Conservation (phyloP, 2,888 invertebrate species). For the Eristalis arbustorum region DNA sequence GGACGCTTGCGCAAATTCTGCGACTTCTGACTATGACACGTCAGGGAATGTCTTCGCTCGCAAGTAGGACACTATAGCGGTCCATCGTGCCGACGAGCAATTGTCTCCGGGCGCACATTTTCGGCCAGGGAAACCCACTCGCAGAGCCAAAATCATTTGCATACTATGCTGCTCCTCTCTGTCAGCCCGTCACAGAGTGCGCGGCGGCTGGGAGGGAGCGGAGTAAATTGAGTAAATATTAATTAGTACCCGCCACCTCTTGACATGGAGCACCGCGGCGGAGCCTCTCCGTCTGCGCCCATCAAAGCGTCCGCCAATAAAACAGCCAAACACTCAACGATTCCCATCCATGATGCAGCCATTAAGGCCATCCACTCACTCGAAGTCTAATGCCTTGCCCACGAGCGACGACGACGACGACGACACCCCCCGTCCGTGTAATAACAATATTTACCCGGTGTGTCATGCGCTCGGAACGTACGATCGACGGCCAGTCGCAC, state of each 20-base stretch:
- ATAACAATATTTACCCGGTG: slow-evolving; percentile 56
- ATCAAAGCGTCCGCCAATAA: slow-evolving; percentile 61
- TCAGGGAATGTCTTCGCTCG: background rate
- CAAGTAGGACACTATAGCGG: background rate
- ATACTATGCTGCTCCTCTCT: background rate
- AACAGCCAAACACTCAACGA: slow-evolving; percentile 56
- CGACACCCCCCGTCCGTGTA: too few species aligned
- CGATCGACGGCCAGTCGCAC: slow-evolving; percentile 43
- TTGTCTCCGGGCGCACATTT: background rate
- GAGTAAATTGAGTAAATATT: slow-evolving; percentile 37
- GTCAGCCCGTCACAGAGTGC: too few species aligned
- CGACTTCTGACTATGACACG: background rate
- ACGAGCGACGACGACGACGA: slow-evolving; percentile 7
- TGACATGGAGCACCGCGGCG: background rate
- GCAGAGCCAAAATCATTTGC: background rate
- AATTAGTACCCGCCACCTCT: slow-evolving; percentile 24
- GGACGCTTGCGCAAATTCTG: background rate
- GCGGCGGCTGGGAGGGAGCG: too few species aligned
- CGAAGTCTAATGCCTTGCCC: slow-evolving; percentile 32
- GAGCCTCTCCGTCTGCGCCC: background rate
- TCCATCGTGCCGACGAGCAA: background rate
- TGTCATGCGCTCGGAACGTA: slow-evolving; percentile 49
- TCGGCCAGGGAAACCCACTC: background rate
- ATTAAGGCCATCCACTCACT: slow-evolving; percentile 43
- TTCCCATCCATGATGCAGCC: slow-evolving; percentile 57